These are phyloP conservation scores for Enteromius unitaeniatus DNA, from an alignment of 2,797 vertebrate genomes.

Conservation along the genomic window DNA sequence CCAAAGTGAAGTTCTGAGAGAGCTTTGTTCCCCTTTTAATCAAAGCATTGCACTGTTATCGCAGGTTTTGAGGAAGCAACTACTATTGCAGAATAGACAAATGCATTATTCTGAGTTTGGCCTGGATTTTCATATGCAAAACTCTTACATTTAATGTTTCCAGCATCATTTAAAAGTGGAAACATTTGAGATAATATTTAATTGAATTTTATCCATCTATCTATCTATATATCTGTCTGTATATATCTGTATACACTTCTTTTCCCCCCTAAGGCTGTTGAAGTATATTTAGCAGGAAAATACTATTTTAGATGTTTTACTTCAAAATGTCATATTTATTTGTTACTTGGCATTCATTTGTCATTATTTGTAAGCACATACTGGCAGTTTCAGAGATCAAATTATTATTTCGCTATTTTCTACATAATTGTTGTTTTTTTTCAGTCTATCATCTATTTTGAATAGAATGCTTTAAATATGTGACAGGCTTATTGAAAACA, in stretches of 20 bases:
- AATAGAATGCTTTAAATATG: not conserved
- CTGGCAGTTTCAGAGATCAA: not conserved
- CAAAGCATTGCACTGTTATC: conserved; percentile 65
- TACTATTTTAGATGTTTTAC: not conserved
- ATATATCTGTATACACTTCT: no score
- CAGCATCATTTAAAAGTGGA: not conserved
- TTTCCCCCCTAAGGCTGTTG: not conserved
- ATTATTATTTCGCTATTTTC: no score
- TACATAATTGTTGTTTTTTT: no score
- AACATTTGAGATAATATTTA: not conserved
- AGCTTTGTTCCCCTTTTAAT: conserved; percentile 76
- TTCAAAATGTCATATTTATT: not conserved
- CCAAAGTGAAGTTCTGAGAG: conserved; percentile 76
- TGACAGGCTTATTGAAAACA: not conserved
- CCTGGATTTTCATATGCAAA: conserved; percentile 39
- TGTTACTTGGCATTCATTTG: not conserved
- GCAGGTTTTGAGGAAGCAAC: conserved; percentile 73
- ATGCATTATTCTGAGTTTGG: conserved; percentile 37
- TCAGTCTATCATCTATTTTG: not conserved
- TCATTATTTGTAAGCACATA: not conserved
- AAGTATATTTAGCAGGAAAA: not conserved
- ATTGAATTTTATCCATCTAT: not conserved
- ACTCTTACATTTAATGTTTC: conserved; percentile 12
- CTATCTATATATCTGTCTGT: not conserved
- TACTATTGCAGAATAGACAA: conserved; percentile 60